Percentiles rank a stretch among this genome's conserved stretches.
Conservation (phyloP, 2,888 invertebrate species). For the Hartigia nigra region DNA sequence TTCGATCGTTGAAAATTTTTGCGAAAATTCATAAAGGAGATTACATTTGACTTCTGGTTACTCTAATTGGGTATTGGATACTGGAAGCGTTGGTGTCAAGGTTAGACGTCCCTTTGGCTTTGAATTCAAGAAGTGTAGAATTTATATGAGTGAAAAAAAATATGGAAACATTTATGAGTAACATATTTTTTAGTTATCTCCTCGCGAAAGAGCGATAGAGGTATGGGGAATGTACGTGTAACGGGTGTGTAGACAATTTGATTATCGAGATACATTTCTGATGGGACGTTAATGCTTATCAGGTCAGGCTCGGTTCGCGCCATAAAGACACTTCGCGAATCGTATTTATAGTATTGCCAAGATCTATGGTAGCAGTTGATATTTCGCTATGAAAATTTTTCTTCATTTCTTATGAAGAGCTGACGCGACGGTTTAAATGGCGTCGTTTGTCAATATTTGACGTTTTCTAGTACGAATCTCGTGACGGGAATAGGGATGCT, state of each 20-base stretch:
- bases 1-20: not conserved
- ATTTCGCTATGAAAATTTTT: not conserved
- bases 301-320: not conserved
- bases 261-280: not conserved
- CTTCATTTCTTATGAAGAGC: not conserved
- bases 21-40: not conserved
- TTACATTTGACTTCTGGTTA: not conserved
- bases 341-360: not conserved
- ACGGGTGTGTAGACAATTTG: not conserved
- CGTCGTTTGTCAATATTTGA: not conserved
- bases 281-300: not conserved
- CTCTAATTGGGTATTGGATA: not conserved
- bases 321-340: slow-evolving; percentile 1
- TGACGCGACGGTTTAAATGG: not conserved
- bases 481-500: not conserved
- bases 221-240: not conserved
- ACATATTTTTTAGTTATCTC: not conserved
- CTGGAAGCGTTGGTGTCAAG: not conserved
- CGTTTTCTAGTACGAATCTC: not conserved
- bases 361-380: not conserved
- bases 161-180: not conserved
- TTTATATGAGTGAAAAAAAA: not conserved
- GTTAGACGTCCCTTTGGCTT: not conserved
- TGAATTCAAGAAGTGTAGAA: no score
- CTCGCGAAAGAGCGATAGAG: not conserved